phyloP scores from a whole-genome alignment of 2,797 vertebrate species.

The Coendou prehensilis region DNA sequence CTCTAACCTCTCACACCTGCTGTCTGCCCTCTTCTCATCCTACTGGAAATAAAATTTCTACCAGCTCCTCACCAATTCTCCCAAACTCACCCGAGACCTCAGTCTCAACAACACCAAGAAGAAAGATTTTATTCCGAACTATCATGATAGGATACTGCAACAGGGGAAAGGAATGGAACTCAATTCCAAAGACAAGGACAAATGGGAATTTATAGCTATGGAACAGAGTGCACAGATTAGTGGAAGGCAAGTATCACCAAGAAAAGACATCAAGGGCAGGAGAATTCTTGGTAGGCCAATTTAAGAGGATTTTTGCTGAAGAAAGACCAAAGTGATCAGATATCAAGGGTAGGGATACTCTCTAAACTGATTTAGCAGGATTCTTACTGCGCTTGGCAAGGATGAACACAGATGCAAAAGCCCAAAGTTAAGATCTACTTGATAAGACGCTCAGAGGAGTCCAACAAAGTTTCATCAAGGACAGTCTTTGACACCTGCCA shows the following conservation, averaged over 20 bases:
- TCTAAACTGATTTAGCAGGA: constrained; percentile 4
- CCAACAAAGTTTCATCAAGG: not conserved
- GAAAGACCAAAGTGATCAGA: not conserved
- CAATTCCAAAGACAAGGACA: not conserved
- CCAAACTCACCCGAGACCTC: not conserved
- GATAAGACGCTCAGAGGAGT: not conserved
- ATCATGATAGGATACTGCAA: not conserved
- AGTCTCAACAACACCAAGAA: not conserved
- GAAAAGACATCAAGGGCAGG: not conserved
- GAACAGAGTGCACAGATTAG: not conserved
- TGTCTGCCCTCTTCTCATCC: not conserved
- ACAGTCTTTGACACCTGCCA: not conserved
- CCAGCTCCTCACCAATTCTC: not conserved
- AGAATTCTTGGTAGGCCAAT: not conserved
- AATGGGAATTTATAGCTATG: not conserved
- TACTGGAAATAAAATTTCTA: not conserved
- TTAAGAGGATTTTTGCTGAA: not conserved
- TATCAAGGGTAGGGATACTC: not conserved
- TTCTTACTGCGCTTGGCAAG: not conserved
- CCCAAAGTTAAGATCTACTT: not conserved
- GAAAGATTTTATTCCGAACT: not conserved
- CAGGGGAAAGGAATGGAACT: not conserved
- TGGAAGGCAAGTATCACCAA: not conserved
- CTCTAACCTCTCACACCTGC: not conserved
- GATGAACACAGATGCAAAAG: not conserved